These are phyloP conservation scores for Clarias gariepinus DNA, from an alignment of 2,113 vertebrate species.

Conservation along the genomic window DNA sequence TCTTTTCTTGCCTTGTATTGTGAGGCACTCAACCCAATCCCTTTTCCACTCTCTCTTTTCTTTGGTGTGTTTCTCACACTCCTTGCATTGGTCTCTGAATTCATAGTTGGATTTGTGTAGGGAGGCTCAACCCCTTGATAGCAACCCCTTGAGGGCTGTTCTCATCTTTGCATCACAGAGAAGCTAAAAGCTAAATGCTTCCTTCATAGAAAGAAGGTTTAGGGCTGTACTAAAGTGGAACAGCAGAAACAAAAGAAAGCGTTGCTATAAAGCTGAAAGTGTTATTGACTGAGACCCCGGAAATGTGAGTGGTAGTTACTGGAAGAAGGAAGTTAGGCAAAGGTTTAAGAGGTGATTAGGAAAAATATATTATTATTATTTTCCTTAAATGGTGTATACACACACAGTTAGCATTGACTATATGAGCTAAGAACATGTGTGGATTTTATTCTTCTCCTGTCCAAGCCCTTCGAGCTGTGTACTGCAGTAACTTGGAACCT, in stretches of 20 bases:
- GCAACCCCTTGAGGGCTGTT: constrained; percentile 16
- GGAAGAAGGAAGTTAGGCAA: constrained; percentile 27
- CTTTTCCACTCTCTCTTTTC: constrained; percentile 44
- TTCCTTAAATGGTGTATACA: not conserved
- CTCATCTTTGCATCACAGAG: constrained; percentile 23
- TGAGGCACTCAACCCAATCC: constrained; percentile 20
- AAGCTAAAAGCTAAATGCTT: constrained; percentile 35
- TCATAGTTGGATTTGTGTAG: constrained; percentile 17
- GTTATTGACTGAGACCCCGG: constrained; percentile 5
- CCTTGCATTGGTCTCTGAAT: constrained; percentile 36
- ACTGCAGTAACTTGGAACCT: constrained; percentile 16
- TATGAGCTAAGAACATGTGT: not conserved
- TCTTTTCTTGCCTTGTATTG: not conserved
- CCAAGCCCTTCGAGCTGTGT: constrained; percentile 15
- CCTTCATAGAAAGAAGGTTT: constrained; percentile 1
- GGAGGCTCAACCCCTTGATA: constrained; percentile 5
- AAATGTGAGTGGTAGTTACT: constrained; percentile 7
- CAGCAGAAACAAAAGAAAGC: not conserved
- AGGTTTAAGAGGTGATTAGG: constrained; percentile 1
- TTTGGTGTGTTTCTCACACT: constrained; percentile 40
- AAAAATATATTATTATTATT: constrained; percentile 1
- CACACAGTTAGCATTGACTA: not conserved
- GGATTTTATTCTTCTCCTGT: constrained; percentile 12
- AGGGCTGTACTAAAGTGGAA: not conserved
- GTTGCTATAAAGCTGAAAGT: not conserved